phyloP scores from a whole-genome alignment of 2,797 vertebrate genomes.

The Gymnothorax javanicus region DNA sequence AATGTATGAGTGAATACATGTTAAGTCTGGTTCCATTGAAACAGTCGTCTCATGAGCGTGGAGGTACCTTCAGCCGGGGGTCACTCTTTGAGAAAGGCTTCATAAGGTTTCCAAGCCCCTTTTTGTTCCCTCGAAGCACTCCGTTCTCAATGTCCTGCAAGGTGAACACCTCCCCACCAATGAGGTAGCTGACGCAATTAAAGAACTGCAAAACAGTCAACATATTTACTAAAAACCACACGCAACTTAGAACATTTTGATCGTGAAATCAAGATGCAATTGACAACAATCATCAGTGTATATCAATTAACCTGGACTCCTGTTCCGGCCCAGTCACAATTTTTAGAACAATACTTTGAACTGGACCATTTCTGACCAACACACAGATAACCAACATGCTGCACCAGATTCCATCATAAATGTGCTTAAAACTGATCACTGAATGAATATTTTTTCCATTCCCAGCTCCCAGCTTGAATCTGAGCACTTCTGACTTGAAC shows the following conservation, averaged over 20 bases:
- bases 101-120: constrained; percentile 73
- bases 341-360: not conserved
- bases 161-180: constrained; percentile 79
- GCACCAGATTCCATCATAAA: not conserved
- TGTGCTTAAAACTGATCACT: not conserved
- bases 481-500: too few species aligned
- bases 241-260: not conserved
- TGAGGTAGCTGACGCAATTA: constrained; percentile 81
- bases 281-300: not conserved
- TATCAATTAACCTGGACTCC: not conserved
- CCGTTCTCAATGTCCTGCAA: constrained; percentile 82
- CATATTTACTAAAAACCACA: not conserved
- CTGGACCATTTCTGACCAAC: not conserved
- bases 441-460: not conserved
- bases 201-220: constrained; percentile 69
- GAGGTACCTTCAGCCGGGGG: constrained; percentile 71
- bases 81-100: constrained; percentile 78
- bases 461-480: too few species aligned
- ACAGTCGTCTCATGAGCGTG: not conserved
- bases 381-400: not conserved
- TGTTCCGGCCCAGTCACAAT: not conserved
- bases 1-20: not conserved
- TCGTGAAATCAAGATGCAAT: not conserved
- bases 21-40: not conserved
- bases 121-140: constrained; percentile 76